Evolutionary conservation across 2,113 vertebrate genomes (phyloP).

Genomic region (Channa maculata): DNA sequence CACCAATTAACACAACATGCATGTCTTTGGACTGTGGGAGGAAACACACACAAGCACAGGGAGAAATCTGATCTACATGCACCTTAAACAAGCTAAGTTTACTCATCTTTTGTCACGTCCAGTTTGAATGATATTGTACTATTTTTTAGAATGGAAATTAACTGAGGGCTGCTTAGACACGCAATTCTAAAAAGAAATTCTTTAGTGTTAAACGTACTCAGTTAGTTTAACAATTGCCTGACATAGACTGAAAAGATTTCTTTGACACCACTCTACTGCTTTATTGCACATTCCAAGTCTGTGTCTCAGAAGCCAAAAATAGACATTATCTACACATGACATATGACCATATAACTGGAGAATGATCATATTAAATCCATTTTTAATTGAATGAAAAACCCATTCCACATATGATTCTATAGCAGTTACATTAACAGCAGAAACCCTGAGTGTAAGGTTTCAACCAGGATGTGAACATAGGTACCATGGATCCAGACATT

Average conservation of each 20-base stretch:
- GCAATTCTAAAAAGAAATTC: no score
- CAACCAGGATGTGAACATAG: background rate
- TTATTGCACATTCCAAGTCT: background rate
- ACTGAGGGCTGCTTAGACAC: no score
- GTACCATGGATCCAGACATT: background rate
- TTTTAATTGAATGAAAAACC: constrained; percentile 30
- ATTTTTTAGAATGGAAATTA: no score
- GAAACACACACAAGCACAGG: no score
- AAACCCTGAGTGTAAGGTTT: background rate
- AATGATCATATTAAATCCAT: constrained; percentile 2
- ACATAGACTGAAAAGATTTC: background rate
- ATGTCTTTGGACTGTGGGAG: no score
- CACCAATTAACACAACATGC: no score
- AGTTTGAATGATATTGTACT: no score
- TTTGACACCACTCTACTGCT: background rate
- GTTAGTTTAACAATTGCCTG: no score
- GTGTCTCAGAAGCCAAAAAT: constrained; percentile 9
- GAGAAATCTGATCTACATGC: no score
- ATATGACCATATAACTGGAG: background rate
- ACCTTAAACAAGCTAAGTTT: no score
- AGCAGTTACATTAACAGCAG: background rate
- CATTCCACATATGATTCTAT: background rate
- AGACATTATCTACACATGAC: background rate
- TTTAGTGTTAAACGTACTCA: no score
- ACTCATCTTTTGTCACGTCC: no score